A percentile compares a stretch with the other conserved stretches of the same genome.
phyloP scores from a whole-genome alignment of 2,113 vertebrate genomes.

The Lonchura striata region DNA sequence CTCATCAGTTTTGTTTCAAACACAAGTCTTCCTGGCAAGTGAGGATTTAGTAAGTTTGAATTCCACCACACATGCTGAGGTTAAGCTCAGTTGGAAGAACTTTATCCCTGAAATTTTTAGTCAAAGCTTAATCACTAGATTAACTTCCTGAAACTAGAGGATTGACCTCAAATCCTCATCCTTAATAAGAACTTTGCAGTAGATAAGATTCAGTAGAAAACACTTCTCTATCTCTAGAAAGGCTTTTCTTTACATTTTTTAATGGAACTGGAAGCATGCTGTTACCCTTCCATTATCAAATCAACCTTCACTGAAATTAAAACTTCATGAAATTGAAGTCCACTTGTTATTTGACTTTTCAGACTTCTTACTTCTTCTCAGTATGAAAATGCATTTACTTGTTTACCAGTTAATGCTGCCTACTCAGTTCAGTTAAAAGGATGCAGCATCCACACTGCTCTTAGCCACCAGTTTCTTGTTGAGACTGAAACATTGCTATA shows the following conservation, averaged over 20 bases:
- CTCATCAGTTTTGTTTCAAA: not conserved
- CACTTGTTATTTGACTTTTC: not conserved
- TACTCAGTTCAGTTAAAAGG: not conserved
- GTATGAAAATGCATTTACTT: not conserved
- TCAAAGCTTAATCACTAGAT: constrained; percentile 21
- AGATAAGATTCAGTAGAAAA: not conserved
- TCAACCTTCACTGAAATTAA: not conserved
- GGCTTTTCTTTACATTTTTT: not conserved
- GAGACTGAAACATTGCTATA: not conserved
- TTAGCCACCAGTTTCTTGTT: not conserved
- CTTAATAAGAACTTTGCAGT: not conserved
- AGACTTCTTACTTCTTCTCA: not conserved
- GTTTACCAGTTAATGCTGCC: not conserved
- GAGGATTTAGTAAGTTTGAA: not conserved
- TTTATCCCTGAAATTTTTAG: constrained; percentile 23
- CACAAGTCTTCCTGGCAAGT: not conserved
- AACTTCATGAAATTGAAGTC: not conserved
- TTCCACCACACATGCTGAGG: not conserved
- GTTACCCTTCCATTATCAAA: not conserved
- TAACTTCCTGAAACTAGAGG: constrained; percentile 14
- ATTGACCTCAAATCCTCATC: constrained; percentile 13
- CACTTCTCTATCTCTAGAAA: not conserved
- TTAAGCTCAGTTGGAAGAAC: constrained; percentile 3
- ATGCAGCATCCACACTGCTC: not conserved
- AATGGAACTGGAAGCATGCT: not conserved